These are phyloP conservation scores for Myiotriccus ornatus DNA, from an alignment of 2,797 vertebrate genomes.

Conservation along the genomic window DNA sequence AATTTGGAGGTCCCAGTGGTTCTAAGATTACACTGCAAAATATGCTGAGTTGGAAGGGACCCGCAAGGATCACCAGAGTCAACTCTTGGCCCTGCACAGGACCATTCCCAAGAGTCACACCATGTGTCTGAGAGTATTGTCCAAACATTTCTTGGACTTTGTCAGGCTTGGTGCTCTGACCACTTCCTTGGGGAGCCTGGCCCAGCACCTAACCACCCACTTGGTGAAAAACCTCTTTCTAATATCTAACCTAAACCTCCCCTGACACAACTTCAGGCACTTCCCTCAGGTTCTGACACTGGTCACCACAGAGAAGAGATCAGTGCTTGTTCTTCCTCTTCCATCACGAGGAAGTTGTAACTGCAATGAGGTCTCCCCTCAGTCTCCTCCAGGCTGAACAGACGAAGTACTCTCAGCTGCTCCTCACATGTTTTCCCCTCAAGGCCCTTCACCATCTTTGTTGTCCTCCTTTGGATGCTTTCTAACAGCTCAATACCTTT, in stretches of 20 bases:
- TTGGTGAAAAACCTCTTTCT: background rate
- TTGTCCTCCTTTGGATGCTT: background rate
- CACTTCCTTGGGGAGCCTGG: background rate
- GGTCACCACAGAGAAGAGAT: background rate
- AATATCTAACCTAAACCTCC: background rate
- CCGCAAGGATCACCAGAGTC: background rate
- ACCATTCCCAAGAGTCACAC: background rate
- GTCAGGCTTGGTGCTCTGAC: background rate
- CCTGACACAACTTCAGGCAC: background rate
- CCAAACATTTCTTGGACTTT: background rate
- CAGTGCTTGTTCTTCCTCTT: background rate
- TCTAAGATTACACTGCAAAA: background rate
- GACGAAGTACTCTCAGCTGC: background rate
- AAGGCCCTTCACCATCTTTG: background rate
- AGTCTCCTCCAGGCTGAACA: background rate
- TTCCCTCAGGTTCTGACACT: background rate
- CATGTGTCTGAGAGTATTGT: background rate
- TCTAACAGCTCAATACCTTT: background rate
- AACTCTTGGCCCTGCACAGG: background rate
- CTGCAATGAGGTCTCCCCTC: background rate
- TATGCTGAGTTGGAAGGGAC: background rate
- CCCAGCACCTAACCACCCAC: background rate
- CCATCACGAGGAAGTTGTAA: background rate
- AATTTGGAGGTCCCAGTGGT: background rate
- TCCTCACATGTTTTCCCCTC: background rate